These are phyloP conservation scores for Caenorhabditis japonica DNA, from an alignment of 2,888 invertebrate species.

Conservation along the genomic window DNA sequence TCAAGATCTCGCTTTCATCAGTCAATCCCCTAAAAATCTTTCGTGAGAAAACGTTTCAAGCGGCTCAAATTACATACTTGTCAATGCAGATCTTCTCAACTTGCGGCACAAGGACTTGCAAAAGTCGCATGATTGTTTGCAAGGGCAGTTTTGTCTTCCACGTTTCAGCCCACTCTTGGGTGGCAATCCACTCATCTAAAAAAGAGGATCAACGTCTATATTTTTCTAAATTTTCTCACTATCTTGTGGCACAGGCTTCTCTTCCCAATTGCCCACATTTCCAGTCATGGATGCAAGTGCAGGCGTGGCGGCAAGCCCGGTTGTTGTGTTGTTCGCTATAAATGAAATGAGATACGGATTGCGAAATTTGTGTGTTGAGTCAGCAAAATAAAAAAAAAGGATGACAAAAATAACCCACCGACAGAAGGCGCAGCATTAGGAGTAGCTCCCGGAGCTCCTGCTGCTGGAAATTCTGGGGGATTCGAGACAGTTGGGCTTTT, in stretches of 20 bases:
- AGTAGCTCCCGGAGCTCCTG: no score
- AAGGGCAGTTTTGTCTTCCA: slow-evolving; percentile 97
- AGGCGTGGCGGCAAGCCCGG: slow-evolving; percentile 88
- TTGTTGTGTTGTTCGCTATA: slow-evolving; percentile 42
- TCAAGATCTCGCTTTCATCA: slow-evolving; percentile 98
- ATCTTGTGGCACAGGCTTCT: slow-evolving; percentile 32
- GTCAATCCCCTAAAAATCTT: slow-evolving; percentile 87
- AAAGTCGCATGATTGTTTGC: slow-evolving; percentile 97
- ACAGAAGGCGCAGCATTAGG: no score
- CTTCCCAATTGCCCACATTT: slow-evolving; percentile 60
- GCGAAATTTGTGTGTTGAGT: neutral
- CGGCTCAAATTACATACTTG: no score
- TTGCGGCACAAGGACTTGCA: slow-evolving; percentile 98
- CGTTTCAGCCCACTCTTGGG: slow-evolving; percentile 91
- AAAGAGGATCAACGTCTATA: neutral
- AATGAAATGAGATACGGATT: slow-evolving; percentile 6
- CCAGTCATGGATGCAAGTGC: slow-evolving; percentile 90
- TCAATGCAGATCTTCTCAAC: slow-evolving; percentile 99
- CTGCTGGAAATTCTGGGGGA: slow-evolving; percentile 53
- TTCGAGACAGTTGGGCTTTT: slow-evolving; percentile 62
- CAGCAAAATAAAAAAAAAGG: no score
- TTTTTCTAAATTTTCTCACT: slow-evolving; percentile 15
- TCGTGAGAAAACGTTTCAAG: neutral
- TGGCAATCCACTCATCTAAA: slow-evolving; percentile 85
- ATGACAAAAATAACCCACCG: no score